A percentile compares a stretch with the other conserved stretches of the same genome.
phyloP scores from a whole-genome alignment of 2,113 vertebrate species.

The Eudorcas thomsonii region DNA sequence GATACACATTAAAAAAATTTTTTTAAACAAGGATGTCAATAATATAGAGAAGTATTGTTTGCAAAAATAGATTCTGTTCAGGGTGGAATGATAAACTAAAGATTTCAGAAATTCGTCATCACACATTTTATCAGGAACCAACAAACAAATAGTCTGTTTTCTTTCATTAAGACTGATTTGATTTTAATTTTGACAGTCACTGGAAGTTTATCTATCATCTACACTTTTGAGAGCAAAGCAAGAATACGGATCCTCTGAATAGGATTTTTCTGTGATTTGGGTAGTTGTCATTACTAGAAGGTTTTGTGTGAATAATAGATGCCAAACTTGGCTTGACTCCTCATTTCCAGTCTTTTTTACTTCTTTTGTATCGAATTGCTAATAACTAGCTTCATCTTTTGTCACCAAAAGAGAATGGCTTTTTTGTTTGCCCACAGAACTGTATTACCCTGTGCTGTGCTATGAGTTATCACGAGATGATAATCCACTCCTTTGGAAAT shows the following conservation, averaged over 20 bases:
- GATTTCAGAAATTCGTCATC: conserved; percentile 75
- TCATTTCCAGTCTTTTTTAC: conserved; percentile 70
- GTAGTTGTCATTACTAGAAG: conserved; percentile 76
- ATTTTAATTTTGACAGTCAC: conserved; percentile 80
- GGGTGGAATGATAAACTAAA: conserved; percentile 76
- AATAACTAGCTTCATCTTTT: conserved; percentile 69
- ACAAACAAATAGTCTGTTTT: conserved; percentile 52
- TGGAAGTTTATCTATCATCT: conserved; percentile 83
- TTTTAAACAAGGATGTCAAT: conserved; percentile 62
- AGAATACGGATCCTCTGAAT: conserved; percentile 73
- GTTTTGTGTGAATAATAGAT: conserved; percentile 78
- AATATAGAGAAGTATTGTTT: conserved; percentile 73
- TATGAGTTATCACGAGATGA: conserved; percentile 60
- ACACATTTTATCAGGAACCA: conserved; percentile 72
- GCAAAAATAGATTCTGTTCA: conserved; percentile 69
- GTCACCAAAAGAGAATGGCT: conserved; percentile 67
- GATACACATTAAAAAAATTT: conserved; percentile 34
- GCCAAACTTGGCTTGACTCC: conserved; percentile 76
- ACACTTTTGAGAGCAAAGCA: conserved; percentile 78
- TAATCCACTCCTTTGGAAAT: conserved; percentile 69
- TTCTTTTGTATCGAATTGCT: conserved; percentile 72
- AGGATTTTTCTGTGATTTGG: conserved; percentile 75
- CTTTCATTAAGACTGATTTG: conserved; percentile 77
- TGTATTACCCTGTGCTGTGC: conserved; percentile 55
- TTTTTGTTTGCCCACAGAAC: conserved; percentile 69